Base-by-base conservation (phyloP, 2,113 vertebrate species). In the Thalassoma bifasciatum region DNA sequence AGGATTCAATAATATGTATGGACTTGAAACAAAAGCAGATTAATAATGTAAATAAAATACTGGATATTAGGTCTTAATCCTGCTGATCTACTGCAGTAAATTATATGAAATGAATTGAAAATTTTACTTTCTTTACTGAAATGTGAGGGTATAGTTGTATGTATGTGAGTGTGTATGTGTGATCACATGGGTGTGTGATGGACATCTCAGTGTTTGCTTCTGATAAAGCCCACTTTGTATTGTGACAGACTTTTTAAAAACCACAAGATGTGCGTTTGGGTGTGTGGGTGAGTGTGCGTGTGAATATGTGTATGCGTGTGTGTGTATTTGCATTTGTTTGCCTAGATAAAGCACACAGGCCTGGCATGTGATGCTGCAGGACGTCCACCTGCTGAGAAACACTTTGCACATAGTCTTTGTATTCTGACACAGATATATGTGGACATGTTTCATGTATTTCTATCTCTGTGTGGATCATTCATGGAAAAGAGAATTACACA, bases 361-460 rank as follows among this genome's bases (percentile, higher is more conserved):
- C 86, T 86, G 82, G 89, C 91, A 91, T 92, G 91, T 91, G 86
- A 88, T 89, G 91, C 91, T 90, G 89, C 85, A 83, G 89, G 90
- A 91, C 52, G 66, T 82, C 76, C 66, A 85, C 90, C 92, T 92
- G 90, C 89, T 90, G 80, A 91, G 83, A 87, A 85, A 92, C 87
- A 91, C 88, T 86, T 87, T 93, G 92, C 87, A 92, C 92, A 92
- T 90, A 71, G 86, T 88, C 89, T 92, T 90, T 90, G 83, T 92
- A 92, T 90, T 90, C 83, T 79, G 83, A 91, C 77, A 83, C 73
- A 57, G 82, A 90, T 78, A 88, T 85, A 83, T 71, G 84, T 84
- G 56, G 75, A 89, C 84, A 89, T 82, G 75, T 86, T 89, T 89
- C 85, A 84, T 90, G 90, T 93, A 90, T 88, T 93, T 93, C 88